Evolutionary conservation across 2,113 vertebrate species (phyloP), one percentile per base, ranked within the genome.

Genomic region (Myanophis thanlyinensis): DNA sequence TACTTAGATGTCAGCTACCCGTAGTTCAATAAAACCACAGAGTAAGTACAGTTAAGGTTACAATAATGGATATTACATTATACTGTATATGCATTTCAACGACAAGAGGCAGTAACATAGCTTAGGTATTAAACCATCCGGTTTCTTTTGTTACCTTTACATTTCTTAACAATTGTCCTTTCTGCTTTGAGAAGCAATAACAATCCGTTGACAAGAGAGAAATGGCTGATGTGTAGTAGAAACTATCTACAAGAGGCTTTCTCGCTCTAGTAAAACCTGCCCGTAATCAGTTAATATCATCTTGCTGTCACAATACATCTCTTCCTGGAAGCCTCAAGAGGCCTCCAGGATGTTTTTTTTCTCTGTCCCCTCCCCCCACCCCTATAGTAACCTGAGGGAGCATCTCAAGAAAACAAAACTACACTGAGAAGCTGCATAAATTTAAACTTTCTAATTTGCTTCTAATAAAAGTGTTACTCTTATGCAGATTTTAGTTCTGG

Each of bases 181-280:
- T 92, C 30, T 93, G 47, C 87, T 85, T 95, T 92, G 67, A 89
- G 91, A 92, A 92, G 91, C 62, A 85, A 90, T 67, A 93, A 92
- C 30, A 56, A 84, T 94, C 22, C 59, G 35, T 62, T 87, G 86
- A 56, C 35, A 89, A 89, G 85, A 89, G 84, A 87, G 73, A 44
- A 91, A 95, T 93, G 40, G 51, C 67, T 91, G 30, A 9, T 27
- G 73, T 94, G 85, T 18, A 90, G 88, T 62, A 92, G 35, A 27
- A 89, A 90, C 94, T 93, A 92, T 73, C 11, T 89, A 23, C 7
- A 52, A 73, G 25, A 86, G 87, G 40, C 59, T 89, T 20, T 35
- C 86, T 88, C 9, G 23, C 92, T 90, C 84, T 93, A 89, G 93
- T 93, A 93, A 93, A 89, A 92, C 27, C 59, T 89, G 93, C 88